Evolutionary conservation across 2,888 invertebrate species (phyloP).

Genomic region (Cremastinae sp.): DNA sequence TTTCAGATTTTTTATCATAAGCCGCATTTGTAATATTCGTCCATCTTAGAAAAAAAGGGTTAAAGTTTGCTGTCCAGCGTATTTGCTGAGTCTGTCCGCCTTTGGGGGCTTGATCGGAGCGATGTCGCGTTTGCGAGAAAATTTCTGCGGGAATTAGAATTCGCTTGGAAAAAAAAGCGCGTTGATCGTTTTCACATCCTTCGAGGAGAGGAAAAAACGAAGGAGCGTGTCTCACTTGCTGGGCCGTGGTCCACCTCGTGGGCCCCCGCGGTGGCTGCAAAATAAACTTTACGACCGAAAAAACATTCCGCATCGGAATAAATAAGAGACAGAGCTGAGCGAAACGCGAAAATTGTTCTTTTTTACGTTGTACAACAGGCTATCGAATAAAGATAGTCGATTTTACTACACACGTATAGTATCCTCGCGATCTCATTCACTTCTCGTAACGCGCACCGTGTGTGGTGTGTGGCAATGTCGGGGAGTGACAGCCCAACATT

Average conservation of each 20-base stretch:
- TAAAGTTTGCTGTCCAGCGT: no score
- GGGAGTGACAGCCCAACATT: conserved; percentile 80
- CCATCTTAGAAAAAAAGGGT: no score
- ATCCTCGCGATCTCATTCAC: conserved; percentile 54
- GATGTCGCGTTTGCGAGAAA: not conserved
- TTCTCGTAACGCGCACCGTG: conserved; percentile 61
- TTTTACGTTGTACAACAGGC: not conserved
- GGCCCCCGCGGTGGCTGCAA: conserved; percentile 40
- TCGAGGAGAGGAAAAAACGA: conserved; percentile 13
- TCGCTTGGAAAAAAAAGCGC: not conserved
- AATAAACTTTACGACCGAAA: conserved; percentile 27
- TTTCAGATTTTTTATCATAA: not conserved
- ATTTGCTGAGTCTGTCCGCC: no score
- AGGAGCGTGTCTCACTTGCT: conserved; percentile 26
- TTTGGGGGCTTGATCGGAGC: not conserved
- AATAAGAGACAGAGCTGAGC: conserved; percentile 1
- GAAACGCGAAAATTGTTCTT: no score
- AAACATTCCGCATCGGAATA: not conserved
- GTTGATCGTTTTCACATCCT: not conserved
- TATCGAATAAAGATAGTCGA: conserved; percentile 7
- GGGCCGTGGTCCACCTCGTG: conserved; percentile 44
- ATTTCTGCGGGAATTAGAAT: not conserved
- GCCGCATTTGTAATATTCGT: no score
- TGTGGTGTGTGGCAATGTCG: conserved; percentile 76
- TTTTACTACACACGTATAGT: conserved; percentile 14